Percentiles rank a stretch among this genome's conserved stretches.
These are phyloP conservation scores for Pseudeuparius sepicola DNA, from an alignment of 2,888 invertebrate genomes.

Conservation along the genomic window DNA sequence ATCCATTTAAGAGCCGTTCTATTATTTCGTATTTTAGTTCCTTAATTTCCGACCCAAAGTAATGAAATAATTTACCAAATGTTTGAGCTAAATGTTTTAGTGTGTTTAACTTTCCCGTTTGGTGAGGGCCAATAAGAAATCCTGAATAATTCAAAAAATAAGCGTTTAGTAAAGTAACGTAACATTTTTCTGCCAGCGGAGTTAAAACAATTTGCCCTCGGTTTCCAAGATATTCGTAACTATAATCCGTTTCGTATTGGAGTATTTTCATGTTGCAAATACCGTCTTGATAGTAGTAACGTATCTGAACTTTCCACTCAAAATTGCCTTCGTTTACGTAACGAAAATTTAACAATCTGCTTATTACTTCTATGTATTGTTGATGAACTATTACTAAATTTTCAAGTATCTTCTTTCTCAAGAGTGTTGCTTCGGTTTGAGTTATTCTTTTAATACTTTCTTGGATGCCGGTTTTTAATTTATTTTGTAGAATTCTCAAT, in stretches of 20 bases:
- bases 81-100: slow-evolving; percentile 82
- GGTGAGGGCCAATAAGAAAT: slow-evolving; percentile 67
- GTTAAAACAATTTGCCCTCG: slow-evolving; percentile 59
- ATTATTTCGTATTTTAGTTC: no score
- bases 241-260: slow-evolving; percentile 61
- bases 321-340: slow-evolving; percentile 52
- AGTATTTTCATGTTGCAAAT: slow-evolving; percentile 57
- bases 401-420: no score
- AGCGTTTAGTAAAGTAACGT: slow-evolving; percentile 68
- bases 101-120: slow-evolving; percentile 80
- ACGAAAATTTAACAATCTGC: slow-evolving; percentile 50
- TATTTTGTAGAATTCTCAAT: slow-evolving; percentile 21
- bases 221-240: slow-evolving; percentile 78
- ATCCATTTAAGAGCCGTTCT: slow-evolving; percentile 71
- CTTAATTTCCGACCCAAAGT: no score
- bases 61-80: slow-evolving; percentile 45
- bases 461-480: slow-evolving; percentile 18
- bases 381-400: no score
- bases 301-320: slow-evolving; percentile 70
- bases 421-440: no score
- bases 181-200: slow-evolving; percentile 63
- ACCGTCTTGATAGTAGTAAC: slow-evolving; percentile 59
- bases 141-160: slow-evolving; percentile 70
- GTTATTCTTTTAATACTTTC: no score
- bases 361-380: slow-evolving; percentile 65